Evolutionary conservation across 2,113 vertebrate species (phyloP).

Genomic region (Protomyctophum bolini): DNA sequence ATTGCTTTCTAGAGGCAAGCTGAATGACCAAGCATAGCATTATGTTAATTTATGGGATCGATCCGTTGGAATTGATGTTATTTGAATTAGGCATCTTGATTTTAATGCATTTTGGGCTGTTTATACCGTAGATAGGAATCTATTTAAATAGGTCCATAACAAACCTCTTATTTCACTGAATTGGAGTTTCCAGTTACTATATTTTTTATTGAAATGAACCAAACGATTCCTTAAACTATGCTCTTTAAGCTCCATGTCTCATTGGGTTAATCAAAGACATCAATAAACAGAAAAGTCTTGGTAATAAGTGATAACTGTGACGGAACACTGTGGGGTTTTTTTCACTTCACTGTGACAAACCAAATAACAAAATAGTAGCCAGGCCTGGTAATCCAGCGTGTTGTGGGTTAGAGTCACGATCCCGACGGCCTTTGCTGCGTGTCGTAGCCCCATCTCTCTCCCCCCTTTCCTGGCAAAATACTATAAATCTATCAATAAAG

Average conservation of each 20-base stretch:
- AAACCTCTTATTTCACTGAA: constrained; percentile 44
- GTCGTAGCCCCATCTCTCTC: no score
- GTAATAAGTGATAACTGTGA: background rate
- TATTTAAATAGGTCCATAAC: constrained; percentile 48
- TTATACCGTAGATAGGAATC: constrained; percentile 57
- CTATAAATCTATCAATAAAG: no score
- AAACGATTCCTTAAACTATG: constrained; percentile 46
- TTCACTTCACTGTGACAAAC: background rate
- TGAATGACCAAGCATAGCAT: constrained; percentile 68
- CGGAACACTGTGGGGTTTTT: background rate
- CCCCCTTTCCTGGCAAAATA: no score
- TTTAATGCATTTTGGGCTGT: constrained; percentile 27
- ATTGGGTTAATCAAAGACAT: constrained; percentile 45
- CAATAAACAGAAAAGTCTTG: constrained; percentile 12
- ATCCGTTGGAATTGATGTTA: constrained; percentile 61
- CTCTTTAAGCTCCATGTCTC: constrained; percentile 30
- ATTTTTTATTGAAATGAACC: constrained; percentile 36
- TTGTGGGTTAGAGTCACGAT: no score
- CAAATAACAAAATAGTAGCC: background rate
- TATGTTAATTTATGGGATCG: constrained; percentile 71
- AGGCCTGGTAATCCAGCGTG: no score
- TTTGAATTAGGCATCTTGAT: constrained; percentile 63
- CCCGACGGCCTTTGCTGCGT: no score
- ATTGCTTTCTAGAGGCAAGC: constrained; percentile 67
- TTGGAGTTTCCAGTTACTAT: constrained; percentile 44